These are phyloP conservation scores for Parnassius apollo DNA, from an alignment of 2,888 invertebrate genomes.

Conservation along the genomic window DNA sequence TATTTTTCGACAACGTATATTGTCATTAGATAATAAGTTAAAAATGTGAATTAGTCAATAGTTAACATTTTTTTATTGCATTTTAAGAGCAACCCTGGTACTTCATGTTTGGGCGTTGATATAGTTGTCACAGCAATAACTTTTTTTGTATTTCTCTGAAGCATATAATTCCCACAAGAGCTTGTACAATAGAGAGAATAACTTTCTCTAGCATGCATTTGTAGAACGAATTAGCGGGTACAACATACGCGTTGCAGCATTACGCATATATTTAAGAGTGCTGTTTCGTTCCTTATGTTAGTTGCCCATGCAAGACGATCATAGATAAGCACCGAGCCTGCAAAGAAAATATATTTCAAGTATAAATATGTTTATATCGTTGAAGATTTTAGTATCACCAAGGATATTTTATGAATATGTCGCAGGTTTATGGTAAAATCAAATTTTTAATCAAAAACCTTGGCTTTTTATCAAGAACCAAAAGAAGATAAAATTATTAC, in stretches of 20 bases:
- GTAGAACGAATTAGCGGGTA: not conserved
- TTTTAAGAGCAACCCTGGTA: no score
- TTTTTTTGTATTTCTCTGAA: not conserved
- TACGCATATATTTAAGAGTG: slow-evolving; percentile 18
- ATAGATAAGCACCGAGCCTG: slow-evolving; percentile 78
- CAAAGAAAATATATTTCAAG: slow-evolving; percentile 41
- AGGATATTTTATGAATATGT: no score
- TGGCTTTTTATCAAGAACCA: no score
- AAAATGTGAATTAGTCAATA: no score
- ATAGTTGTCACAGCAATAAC: slow-evolving; percentile 3
- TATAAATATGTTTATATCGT: not conserved
- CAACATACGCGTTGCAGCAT: not conserved
- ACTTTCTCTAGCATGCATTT: slow-evolving; percentile 7
- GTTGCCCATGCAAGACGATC: slow-evolving; percentile 71
- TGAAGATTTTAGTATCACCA: not conserved
- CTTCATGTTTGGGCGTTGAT: no score
- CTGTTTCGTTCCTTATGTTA: slow-evolving; percentile 42
- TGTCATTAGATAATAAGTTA: no score
- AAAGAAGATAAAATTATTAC: no score
- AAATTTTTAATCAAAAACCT: no score
- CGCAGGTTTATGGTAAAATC: no score
- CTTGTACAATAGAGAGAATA: not conserved
- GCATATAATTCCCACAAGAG: not conserved
- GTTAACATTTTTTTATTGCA: no score
- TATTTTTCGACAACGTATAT: no score